Base-by-base conservation (phyloP, 2,113 vertebrate genomes). In the Glareola pratincola region DNA sequence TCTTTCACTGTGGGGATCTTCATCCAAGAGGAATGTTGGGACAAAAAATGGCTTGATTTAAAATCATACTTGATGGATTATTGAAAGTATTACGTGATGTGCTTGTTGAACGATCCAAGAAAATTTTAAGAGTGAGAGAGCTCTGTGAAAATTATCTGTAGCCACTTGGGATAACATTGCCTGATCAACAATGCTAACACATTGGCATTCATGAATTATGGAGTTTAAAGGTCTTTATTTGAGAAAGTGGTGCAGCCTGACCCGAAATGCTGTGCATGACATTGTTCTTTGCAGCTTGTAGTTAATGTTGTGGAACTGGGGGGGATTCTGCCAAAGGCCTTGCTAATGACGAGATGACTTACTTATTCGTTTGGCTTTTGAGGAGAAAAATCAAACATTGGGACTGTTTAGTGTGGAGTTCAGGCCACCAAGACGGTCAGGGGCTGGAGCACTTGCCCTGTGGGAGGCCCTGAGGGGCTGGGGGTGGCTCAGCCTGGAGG, bases 141-240 rank as follows among this genome's bases (percentile, higher is more conserved):
- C 60, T 68, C 21, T n/a, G 0, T 24, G 41, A 29, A 50, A 45
- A 34, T 56, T 7, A 22, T 60, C n/a, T n/a, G 9, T 56, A 37
- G 12, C 12, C 37, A 3, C 48, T 13, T 74, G 60, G 47, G 53
- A 8, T 17, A 8, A 6, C 0, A 3, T 41, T 73, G 50, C 77
- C 51, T 37, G 27, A 22, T 43, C 48, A 29, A 8, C 27, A 43
- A 1, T 11, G 0, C 47, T 17, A 6, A 6, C 34, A 5, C 1
- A 0, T 4, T 50, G 83, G 24, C 24, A 1, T 48, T 56, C 41
- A 6, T 14, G 29, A 22, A n/a, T 24, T 24, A 36, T 13, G 54
- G 29, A 50, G 66, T 26, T n/a, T 27, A 30, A 76, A 68, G 60
- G 30, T 23, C n/a, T 68, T n/a, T 36, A 30, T n/a, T 20, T 7